phyloP scores from a whole-genome alignment of 1,140 invertebrate genomes.

The Papilio dardanus region DNA sequence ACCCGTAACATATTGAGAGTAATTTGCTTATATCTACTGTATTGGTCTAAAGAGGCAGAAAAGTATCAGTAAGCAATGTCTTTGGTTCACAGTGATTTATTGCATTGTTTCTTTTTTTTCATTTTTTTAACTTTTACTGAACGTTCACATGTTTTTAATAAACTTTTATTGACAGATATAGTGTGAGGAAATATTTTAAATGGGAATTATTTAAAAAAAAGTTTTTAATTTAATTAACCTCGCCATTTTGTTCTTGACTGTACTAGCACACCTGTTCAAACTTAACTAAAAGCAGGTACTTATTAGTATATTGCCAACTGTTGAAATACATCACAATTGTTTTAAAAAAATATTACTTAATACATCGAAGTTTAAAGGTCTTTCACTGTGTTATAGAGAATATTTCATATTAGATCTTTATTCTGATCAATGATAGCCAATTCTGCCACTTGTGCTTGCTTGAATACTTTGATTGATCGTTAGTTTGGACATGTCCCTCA shows the following conservation, averaged over 20 bases:
- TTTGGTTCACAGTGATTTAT: too few species aligned
- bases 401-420: background rate
- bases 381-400: background rate
- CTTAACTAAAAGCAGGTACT: background rate
- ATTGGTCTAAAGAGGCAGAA: too few species aligned
- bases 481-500: conserved; percentile 9
- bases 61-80: too few species aligned
- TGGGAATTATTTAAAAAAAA: background rate
- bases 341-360: background rate
- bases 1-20: background rate
- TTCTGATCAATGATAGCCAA: conserved; percentile 20
- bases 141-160: too few species aligned
- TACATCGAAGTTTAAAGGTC: background rate
- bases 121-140: too few species aligned
- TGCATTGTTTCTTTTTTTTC: too few species aligned
- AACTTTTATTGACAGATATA: background rate
- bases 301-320: background rate
- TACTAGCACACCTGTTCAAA: background rate
- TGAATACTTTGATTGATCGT: conserved; percentile 8
- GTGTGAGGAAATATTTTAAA: background rate
- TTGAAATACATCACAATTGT: background rate
- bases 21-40: too few species aligned
- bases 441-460: conserved; percentile 19
- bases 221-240: background rate
- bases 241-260: background rate